phyloP scores from a whole-genome alignment of 2,888 invertebrate genomes.

The Bibio marci region DNA sequence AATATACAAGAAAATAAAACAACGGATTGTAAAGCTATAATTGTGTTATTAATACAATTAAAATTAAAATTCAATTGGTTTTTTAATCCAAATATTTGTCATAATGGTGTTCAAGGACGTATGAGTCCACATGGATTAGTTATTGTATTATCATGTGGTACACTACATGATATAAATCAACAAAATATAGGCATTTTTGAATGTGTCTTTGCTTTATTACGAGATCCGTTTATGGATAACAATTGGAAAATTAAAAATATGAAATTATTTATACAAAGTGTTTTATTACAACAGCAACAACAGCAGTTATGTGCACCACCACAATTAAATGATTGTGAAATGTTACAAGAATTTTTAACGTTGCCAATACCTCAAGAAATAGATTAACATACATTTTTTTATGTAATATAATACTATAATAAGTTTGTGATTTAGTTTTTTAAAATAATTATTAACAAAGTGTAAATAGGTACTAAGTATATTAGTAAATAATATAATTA shows the following conservation, averaged over 20 bases:
- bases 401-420: no score
- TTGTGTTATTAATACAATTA: conserved; percentile 22
- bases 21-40: conserved; percentile 11
- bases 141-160: conserved; percentile 42
- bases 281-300: background rate
- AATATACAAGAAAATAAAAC: conserved; percentile 17
- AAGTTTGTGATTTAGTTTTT: no score
- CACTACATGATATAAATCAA: conserved; percentile 33
- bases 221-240: conserved; percentile 39
- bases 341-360: conserved; percentile 15
- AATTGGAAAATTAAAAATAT: conserved; percentile 51
- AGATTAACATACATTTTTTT: conserved; percentile 15
- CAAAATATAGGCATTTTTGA: conserved; percentile 41
- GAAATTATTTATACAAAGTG: conserved; percentile 29
- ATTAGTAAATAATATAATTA: no score
- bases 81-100: conserved; percentile 41
- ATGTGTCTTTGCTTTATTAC: conserved; percentile 42
- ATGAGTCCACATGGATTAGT: conserved; percentile 44
- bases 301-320: background rate
- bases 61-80: conserved; percentile 30
- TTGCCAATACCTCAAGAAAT: conserved; percentile 11
- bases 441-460: no score
- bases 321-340: conserved; percentile 15
- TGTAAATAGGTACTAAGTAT: no score
- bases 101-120: conserved; percentile 37